phyloP scores from a whole-genome alignment of 2,113 vertebrate species.

The Eublepharis macularius region DNA sequence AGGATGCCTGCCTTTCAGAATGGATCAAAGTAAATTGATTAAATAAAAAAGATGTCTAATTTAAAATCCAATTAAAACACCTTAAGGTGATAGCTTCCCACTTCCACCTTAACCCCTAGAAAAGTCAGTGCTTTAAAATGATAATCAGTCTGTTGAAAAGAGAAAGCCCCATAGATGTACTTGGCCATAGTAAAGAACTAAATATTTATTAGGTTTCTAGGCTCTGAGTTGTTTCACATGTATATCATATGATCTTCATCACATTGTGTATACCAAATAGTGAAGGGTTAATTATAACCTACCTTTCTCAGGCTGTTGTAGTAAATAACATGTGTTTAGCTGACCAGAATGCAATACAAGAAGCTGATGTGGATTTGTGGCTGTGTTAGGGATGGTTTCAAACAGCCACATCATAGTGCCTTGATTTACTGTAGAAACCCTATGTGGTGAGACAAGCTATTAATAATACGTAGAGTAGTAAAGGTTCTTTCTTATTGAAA shows the following conservation, averaged over 20 bases:
- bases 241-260: background rate
- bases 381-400: slow-evolving; percentile 24
- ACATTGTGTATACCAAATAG: background rate
- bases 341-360: slow-evolving; percentile 26
- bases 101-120: background rate
- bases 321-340: slow-evolving; percentile 17
- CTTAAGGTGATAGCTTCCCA: background rate
- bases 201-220: background rate
- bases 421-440: slow-evolving; percentile 16
- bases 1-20: background rate
- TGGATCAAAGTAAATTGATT: background rate
- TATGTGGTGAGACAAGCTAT: background rate
- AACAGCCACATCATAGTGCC: slow-evolving; percentile 6
- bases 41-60: background rate
- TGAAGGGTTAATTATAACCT: background rate
- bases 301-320: slow-evolving; percentile 27
- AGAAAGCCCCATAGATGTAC: background rate
- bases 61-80: background rate
- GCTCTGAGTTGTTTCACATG: background rate
- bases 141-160: background rate
- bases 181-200: background rate
- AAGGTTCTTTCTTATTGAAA: background rate
- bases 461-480: background rate
- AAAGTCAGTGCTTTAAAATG: background rate
- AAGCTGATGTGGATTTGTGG: slow-evolving; percentile 20